Conservation (phyloP, 2,888 invertebrate genomes). For the Apomyelois bistriatella region DNA sequence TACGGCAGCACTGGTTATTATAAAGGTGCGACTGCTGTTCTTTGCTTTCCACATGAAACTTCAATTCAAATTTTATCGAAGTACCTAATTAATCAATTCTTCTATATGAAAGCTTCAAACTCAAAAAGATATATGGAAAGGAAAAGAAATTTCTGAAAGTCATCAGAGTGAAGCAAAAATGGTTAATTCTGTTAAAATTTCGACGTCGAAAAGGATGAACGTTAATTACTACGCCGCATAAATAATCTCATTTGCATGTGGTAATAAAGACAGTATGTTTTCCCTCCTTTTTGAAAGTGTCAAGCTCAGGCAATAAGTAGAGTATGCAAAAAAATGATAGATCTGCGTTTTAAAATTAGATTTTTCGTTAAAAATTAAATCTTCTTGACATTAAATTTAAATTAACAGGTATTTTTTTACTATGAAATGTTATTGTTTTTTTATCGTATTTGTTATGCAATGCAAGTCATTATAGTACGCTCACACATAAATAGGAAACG, state of each 20-base stretch:
- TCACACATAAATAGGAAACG: no score
- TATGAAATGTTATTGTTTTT: no score
- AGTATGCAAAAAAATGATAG: background rate
- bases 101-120: background rate
- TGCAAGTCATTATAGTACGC: no score
- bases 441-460: no score
- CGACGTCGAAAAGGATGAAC: background rate
- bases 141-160: background rate
- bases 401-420: no score
- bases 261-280: constrained; percentile 16
- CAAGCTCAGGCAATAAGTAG: background rate
- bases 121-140: background rate
- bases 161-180: constrained; percentile 2
- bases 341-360: background rate
- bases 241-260: constrained; percentile 13
- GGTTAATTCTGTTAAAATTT: constrained; percentile 8
- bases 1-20: no score
- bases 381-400: no score
- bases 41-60: no score
- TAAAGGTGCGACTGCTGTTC: no score
- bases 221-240: background rate
- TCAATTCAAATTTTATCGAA: no score
- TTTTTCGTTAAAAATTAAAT: no score
- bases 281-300: background rate
- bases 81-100: background rate